phyloP scores from a whole-genome alignment of 1,140 invertebrate species.

The Argopecten irradians region DNA sequence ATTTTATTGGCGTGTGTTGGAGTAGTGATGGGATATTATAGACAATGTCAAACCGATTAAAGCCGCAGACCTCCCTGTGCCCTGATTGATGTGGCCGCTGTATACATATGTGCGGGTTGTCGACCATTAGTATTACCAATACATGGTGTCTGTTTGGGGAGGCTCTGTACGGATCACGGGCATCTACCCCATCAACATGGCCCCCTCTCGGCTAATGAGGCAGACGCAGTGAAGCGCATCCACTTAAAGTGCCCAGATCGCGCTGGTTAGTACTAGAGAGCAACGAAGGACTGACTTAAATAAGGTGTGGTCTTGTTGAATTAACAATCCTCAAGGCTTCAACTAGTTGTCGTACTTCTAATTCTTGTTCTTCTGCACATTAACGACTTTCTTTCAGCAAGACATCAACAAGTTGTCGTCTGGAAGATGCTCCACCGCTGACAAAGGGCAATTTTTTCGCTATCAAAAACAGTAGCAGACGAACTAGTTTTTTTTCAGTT shows the following conservation, averaged over 20 bases:
- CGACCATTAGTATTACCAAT: constrained; percentile 20
- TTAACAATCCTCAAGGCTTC: too few relatives aligned
- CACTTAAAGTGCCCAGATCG: constrained; percentile 2
- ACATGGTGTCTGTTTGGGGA: constrained; percentile 14
- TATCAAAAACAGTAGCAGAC: too few relatives aligned
- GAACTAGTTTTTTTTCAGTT: too few relatives aligned
- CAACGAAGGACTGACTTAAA: neutral
- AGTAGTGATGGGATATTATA: neutral
- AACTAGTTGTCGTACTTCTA: too few relatives aligned
- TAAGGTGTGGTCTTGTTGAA: neutral
- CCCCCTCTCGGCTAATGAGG: constrained; percentile 6
- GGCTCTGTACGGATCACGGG: neutral
- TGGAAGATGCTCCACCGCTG: too few relatives aligned
- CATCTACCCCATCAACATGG: neutral
- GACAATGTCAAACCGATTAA: constrained; percentile 16
- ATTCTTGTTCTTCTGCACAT: neutral
- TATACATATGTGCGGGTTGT: neutral
- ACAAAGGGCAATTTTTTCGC: too few relatives aligned
- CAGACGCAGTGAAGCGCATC: neutral
- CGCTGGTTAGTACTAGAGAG: neutral
- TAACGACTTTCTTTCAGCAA: neutral
- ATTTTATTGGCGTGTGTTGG: neutral
- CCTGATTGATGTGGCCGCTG: constrained; percentile 13
- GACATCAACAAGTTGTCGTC: too few relatives aligned
- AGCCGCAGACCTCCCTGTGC: constrained; percentile 4